These are phyloP conservation scores for Lepilemur ruficaudatus DNA, from an alignment of 2,797 vertebrate genomes.

Conservation along the genomic window DNA sequence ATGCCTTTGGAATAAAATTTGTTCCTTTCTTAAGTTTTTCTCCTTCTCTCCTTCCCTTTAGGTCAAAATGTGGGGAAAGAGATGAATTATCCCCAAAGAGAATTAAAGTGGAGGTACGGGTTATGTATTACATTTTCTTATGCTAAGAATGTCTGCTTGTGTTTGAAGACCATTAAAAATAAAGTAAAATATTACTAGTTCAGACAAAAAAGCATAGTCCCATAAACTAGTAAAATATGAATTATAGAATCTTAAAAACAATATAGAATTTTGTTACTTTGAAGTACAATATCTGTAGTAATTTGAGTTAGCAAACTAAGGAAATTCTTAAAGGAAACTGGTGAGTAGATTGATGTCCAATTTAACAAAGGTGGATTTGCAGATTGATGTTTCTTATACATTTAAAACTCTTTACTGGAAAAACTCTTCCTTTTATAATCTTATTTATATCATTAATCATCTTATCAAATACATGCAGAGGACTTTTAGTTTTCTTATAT, in stretches of 20 bases:
- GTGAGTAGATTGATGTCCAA: background rate
- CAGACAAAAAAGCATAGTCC: background rate
- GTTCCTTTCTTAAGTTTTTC: constrained; percentile 45
- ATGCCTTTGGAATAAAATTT: constrained; percentile 37
- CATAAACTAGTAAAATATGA: constrained; percentile 25
- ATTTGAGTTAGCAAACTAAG: background rate
- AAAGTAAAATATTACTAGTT: background rate
- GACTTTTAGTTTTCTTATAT: background rate
- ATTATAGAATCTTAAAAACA: constrained; percentile 26
- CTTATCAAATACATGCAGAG: background rate
- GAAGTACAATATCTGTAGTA: background rate
- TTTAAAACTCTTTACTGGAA: background rate
- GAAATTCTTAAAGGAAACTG: background rate
- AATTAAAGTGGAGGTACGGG: constrained; percentile 96
- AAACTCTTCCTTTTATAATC: background rate
- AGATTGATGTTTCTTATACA: background rate
- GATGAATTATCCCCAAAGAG: constrained; percentile 97
- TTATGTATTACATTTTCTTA: constrained; percentile 3
- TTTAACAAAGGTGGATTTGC: constrained; percentile 11
- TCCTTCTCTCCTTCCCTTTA: constrained; percentile 78
- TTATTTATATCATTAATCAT: background rate
- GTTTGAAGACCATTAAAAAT: background rate
- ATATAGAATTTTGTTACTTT: constrained; percentile 27
- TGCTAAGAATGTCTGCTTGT: background rate
- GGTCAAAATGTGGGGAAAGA: constrained; percentile 95